Evolutionary conservation across 1,140 invertebrate genomes (phyloP).

Genomic region (Bombus difficillimus): DNA sequence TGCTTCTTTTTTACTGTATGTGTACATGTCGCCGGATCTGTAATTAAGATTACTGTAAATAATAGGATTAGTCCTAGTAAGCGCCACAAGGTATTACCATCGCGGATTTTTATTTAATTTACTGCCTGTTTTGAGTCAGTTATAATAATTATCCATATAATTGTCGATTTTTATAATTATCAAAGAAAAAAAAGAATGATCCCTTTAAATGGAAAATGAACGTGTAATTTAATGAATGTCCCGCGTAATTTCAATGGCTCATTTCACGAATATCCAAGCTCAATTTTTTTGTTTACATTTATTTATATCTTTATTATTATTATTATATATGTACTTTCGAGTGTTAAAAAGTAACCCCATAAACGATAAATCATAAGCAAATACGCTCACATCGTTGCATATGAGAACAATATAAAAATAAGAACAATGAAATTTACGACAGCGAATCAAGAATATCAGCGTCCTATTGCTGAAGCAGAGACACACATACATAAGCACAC

Average conservation of each 20-base stretch:
- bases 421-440: background rate
- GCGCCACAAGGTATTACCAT: background rate
- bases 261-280: slow-evolving; percentile 7
- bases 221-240: background rate
- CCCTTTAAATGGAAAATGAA: background rate
- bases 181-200: background rate
- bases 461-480: background rate
- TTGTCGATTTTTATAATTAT: background rate
- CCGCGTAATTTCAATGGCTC: background rate
- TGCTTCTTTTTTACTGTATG: slow-evolving; percentile 19
- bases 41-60: slow-evolving; percentile 57
- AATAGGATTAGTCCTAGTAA: slow-evolving; percentile 23
- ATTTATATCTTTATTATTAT: slow-evolving; percentile 20
- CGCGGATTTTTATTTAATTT: slow-evolving; percentile 29
- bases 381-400: too few species aligned
- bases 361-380: background rate
- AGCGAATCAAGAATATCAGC: background rate
- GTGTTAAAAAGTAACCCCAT: background rate
- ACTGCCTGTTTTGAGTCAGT: background rate
- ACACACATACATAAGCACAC: background rate
- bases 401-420: background rate
- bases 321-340: background rate
- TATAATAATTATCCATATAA: background rate
- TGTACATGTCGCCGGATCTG: slow-evolving; percentile 15
- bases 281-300: slow-evolving; percentile 21